These are phyloP conservation scores for Holcopasites calliopsidis DNA, from an alignment of 1,140 invertebrate genomes.

Conservation along the genomic window DNA sequence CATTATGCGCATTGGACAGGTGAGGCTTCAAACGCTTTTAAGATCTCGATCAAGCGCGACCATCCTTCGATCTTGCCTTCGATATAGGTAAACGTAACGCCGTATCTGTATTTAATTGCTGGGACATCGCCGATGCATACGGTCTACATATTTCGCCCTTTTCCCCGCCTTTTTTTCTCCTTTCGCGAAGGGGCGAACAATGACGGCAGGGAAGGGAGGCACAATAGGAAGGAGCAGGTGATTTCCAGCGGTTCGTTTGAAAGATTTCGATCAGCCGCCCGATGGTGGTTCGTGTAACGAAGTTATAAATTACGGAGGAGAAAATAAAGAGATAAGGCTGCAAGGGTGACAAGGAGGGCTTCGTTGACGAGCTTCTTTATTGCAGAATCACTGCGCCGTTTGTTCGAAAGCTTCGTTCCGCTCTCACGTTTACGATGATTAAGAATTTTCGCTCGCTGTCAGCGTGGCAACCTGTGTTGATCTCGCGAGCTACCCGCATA, in stretches of 20 bases:
- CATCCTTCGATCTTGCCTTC: slow-evolving; percentile 35
- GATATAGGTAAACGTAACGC: slow-evolving; percentile 31
- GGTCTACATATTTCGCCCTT: slow-evolving; percentile 9
- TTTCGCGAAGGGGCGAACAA: neutral
- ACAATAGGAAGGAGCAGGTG: slow-evolving; percentile 26
- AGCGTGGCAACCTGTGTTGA: neutral
- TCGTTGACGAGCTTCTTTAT: slow-evolving; percentile 24
- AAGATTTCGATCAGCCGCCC: slow-evolving; percentile 36
- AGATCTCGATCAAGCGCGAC: slow-evolving; percentile 51
- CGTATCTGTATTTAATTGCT: slow-evolving; percentile 52
- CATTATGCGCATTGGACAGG: slow-evolving; percentile 64
- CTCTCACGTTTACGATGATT: slow-evolving; percentile 24
- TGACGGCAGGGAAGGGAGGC: neutral
- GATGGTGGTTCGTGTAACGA: slow-evolving; percentile 23
- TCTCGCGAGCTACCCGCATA: slow-evolving; percentile 9
- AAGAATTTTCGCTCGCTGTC: slow-evolving; percentile 26
- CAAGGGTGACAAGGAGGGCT: neutral
- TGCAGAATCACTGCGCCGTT: slow-evolving; percentile 38
- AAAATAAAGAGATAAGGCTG: slow-evolving; percentile 41
- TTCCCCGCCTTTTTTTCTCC: too few relatives aligned
- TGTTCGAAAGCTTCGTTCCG: slow-evolving; percentile 6
- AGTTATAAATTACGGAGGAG: slow-evolving; percentile 25
- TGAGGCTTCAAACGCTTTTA: slow-evolving; percentile 61
- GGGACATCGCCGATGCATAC: neutral
- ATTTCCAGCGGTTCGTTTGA: slow-evolving; percentile 25